A percentile compares a stretch with the other conserved stretches of the same genome.
phyloP scores from a whole-genome alignment of 2,113 vertebrate species.

The Pithys albifrons region DNA sequence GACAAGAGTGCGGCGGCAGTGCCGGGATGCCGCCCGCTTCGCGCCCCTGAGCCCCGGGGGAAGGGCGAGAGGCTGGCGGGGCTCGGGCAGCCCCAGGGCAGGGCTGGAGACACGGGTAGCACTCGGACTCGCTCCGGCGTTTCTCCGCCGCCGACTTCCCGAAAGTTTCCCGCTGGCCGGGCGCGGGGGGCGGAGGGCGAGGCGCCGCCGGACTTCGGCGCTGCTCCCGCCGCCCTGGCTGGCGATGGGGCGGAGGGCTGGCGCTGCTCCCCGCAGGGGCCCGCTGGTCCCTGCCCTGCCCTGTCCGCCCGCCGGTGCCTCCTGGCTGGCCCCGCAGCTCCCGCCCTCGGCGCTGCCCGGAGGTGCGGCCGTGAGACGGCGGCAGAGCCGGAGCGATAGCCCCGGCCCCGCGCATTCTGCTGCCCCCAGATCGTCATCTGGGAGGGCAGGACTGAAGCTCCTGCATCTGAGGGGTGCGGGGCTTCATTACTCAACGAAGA shows the following conservation, averaged over 20 bases:
- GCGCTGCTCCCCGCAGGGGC: background rate
- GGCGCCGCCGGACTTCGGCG: background rate
- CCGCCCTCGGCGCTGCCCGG: background rate
- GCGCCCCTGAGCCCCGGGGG: background rate
- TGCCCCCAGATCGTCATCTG: background rate
- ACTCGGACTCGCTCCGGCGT: background rate
- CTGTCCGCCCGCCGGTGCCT: too few relatives aligned
- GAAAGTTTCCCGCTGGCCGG: slow-evolving; percentile 19
- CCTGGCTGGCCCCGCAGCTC: background rate
- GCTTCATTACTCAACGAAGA: rapidly evolving
- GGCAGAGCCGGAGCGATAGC: background rate
- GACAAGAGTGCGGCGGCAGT: background rate
- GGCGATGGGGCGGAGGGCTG: background rate
- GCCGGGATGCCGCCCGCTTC: background rate
- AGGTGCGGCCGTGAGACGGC: background rate
- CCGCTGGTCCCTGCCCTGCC: background rate
- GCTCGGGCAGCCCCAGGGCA: background rate
- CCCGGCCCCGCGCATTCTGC: background rate
- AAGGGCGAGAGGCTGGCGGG: background rate
- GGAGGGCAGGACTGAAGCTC: background rate
- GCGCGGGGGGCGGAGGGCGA: background rate
- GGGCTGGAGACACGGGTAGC: background rate
- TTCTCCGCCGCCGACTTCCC: background rate
- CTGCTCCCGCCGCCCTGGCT: background rate
- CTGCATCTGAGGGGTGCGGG: background rate